Evolutionary conservation across 1,140 invertebrate species (phyloP).

Genomic region (Megalopta genalis): DNA sequence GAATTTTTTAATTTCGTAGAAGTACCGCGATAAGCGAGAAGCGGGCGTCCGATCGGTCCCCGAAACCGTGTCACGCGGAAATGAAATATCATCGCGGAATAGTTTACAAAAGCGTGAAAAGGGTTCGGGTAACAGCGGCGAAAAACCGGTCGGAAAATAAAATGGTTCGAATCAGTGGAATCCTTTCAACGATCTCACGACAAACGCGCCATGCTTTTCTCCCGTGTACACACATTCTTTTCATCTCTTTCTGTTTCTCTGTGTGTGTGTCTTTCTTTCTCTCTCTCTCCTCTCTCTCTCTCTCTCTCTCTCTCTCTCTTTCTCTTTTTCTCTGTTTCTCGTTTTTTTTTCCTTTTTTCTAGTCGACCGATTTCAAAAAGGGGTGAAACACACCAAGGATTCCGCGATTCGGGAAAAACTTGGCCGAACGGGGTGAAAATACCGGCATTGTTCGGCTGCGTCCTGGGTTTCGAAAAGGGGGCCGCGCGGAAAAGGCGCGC

Average conservation of each 20-base stretch:
- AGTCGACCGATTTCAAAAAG: constrained; percentile 45
- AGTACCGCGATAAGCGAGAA: background rate
- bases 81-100: constrained; percentile 25
- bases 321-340: background rate
- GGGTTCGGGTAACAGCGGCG: background rate
- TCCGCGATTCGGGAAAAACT: constrained; percentile 60
- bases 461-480: constrained; percentile 4
- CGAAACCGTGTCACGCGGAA: background rate
- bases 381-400: constrained; percentile 26
- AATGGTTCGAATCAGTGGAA: constrained; percentile 28
- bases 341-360: constrained; percentile 40
- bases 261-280: no score
- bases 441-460: constrained; percentile 48
- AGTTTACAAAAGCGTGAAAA: background rate
- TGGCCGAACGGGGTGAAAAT: constrained; percentile 66
- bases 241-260: no score
- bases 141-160: constrained; percentile 29
- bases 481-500: constrained; percentile 39
- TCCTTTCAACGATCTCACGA: constrained; percentile 39
- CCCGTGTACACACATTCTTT: background rate
- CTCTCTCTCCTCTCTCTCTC: no score
- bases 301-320: no score
- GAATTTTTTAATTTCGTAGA: no score
- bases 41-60: background rate
- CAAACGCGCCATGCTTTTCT: constrained; percentile 4